A percentile compares a stretch with the other conserved stretches of the same genome.
Conservation (phyloP, 2,888 invertebrate species). For the Noctua fimbriata region DNA sequence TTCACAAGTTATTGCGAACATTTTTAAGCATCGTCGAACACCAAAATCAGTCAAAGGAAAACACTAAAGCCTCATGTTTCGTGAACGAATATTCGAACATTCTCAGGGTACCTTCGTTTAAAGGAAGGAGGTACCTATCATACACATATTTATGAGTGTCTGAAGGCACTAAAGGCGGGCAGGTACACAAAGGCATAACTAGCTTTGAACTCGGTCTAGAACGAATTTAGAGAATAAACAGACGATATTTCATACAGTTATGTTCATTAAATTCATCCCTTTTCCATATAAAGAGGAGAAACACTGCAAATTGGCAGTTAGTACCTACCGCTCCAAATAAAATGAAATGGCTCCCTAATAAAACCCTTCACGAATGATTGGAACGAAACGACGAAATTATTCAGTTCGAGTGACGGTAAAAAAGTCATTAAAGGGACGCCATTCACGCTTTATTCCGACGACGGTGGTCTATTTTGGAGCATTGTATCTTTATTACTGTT, state of each 20-base stretch:
- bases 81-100: constrained; percentile 44
- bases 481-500: constrained; percentile 61
- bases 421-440: constrained; percentile 70
- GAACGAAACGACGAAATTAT: constrained; percentile 73
- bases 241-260: constrained; percentile 40
- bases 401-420: constrained; percentile 75
- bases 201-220: constrained; percentile 42
- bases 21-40: constrained; percentile 40
- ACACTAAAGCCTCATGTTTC: constrained; percentile 37
- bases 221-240: constrained; percentile 24
- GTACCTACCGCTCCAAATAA: constrained; percentile 62
- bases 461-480: constrained; percentile 70
- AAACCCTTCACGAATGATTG: constrained; percentile 74
- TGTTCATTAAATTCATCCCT: constrained; percentile 50
- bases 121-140: constrained; percentile 25
- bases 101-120: constrained; percentile 6
- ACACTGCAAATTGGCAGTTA: constrained; percentile 61
- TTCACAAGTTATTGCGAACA: constrained; percentile 24
- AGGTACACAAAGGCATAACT: constrained; percentile 42
- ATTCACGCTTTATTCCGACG: constrained; percentile 67
- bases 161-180: constrained; percentile 21
- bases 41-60: constrained; percentile 45
- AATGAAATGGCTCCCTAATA: constrained; percentile 70
- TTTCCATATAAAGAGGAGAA: constrained; percentile 48
- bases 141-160: constrained; percentile 42